Base-by-base conservation (phyloP, 2,113 vertebrate species). In the Centrocercus urophasianus region DNA sequence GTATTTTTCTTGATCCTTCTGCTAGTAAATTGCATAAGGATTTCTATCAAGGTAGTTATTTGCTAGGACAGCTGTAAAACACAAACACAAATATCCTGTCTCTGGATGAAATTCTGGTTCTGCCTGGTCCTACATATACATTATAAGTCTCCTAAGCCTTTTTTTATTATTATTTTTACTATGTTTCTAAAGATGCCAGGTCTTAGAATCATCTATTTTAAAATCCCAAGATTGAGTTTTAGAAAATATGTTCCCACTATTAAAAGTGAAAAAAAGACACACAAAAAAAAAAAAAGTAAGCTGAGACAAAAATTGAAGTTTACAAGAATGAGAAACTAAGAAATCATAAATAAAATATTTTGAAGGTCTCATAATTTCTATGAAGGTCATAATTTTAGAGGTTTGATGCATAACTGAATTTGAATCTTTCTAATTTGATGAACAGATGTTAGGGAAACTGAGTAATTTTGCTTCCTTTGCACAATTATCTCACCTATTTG, bases 401-500 rank as follows among this genome's bases (percentile, higher is more conserved):
- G 7, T 57, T 84, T 87, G 34, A 6, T 7, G 47, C 19, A 47
- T 89, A 86, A 91, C 17, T 89, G 32, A 90, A 86, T 87, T 75
- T 90, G 28, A 87, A 76, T 40, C 54, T 70, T 82, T 80, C n/a
- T 84, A 88, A 86, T 71, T n/a, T 32, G 69, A 93, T 60, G 24
- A 93, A 78, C 89, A 92, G 87, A 94, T 88, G 86, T 77, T 34
- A 2, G 2, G 69, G 75, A 92, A 85, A n/a, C 15, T 5, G 16
- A 81, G 21, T 88, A 94, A 70, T 93, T 91, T 93, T 92, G 82
- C 30, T 63, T 89, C 60, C 84, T 94, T 93, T 93, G 21, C 72
- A 71, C 60, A 85, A 89, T 95, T 91, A 94, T 91, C 93, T 95
- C 47, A 64, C 47, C 77, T 89, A 89, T 89, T 93, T 95, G 67